Conservation (phyloP, 2,113 vertebrate genomes). For the Macquaria australasica region DNA sequence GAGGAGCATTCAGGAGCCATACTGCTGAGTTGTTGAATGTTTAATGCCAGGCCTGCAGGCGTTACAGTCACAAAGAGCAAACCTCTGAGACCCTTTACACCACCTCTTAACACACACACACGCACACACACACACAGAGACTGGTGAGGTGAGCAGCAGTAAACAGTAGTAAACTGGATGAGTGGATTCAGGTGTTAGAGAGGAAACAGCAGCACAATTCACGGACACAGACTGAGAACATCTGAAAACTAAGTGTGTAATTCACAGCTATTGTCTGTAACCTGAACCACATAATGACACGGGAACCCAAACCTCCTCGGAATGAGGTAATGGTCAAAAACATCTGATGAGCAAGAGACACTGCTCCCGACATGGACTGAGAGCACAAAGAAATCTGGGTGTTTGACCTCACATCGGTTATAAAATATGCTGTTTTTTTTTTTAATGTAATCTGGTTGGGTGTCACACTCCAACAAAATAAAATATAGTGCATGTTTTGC, state of each 20-base stretch:
- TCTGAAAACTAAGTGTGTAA: constrained; percentile 30
- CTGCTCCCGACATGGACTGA: not conserved
- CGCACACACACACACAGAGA: not conserved
- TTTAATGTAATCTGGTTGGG: not conserved
- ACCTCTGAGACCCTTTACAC: constrained; percentile 29
- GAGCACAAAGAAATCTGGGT: not conserved
- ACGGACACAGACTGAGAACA: not conserved
- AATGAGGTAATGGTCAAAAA: constrained; percentile 56
- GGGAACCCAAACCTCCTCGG: constrained; percentile 26
- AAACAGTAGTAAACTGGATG: constrained; percentile 18
- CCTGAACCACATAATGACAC: constrained; percentile 9
- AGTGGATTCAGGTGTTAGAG: constrained; percentile 51
- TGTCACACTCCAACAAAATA: not conserved
- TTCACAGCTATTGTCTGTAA: constrained; percentile 52
- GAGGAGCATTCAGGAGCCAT: constrained; percentile 64
- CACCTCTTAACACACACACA: constrained; percentile 23
- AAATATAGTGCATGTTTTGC: not conserved
- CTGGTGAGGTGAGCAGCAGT: not conserved
- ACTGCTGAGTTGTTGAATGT: constrained; percentile 77
- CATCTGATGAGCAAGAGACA: not conserved
- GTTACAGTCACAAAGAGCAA: constrained; percentile 56
- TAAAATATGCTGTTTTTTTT: not conserved
- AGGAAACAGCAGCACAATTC: constrained; percentile 60
- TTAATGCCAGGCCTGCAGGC: constrained; percentile 71
- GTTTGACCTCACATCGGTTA: not conserved